These are phyloP conservation scores for Ptychobarbus kaznakovi DNA, from an alignment of 2,797 vertebrate genomes.

Conservation along the genomic window DNA sequence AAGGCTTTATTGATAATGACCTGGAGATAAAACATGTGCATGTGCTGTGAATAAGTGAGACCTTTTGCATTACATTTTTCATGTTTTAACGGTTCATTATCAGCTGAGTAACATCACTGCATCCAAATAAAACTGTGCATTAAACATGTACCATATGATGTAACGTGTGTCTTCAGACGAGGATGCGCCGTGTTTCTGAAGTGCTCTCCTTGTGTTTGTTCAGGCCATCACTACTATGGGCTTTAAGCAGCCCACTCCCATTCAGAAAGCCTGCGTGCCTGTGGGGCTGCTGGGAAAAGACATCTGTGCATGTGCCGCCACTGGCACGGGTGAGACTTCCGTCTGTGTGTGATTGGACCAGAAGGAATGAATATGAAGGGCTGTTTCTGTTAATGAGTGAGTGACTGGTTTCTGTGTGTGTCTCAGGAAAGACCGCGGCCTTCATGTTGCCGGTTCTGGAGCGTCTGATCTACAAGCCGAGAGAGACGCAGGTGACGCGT, in stretches of 20 bases:
- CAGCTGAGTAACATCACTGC: background rate
- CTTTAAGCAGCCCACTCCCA: slow-evolving; percentile 93
- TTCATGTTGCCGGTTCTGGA: slow-evolving; percentile 94
- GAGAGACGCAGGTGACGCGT: slow-evolving; percentile 87
- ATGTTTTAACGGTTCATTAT: background rate
- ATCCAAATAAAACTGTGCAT: background rate
- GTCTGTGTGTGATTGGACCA: background rate
- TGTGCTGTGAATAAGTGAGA: background rate
- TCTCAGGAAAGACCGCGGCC: slow-evolving; percentile 92
- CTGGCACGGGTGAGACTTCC: slow-evolving; percentile 85
- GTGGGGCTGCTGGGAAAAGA: slow-evolving; percentile 92
- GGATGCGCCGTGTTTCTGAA: background rate
- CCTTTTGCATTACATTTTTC: background rate
- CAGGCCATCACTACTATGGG: slow-evolving; percentile 91
- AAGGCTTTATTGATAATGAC: background rate
- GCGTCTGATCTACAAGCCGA: slow-evolving; percentile 94
- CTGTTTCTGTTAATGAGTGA: background rate
- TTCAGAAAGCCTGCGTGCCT: slow-evolving; percentile 96
- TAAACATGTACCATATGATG: background rate
- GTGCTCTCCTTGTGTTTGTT: background rate
- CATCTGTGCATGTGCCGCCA: slow-evolving; percentile 95
- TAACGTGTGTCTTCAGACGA: background rate
- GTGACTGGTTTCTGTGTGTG: background rate
- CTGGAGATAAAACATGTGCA: background rate
- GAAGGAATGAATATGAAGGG: background rate